A percentile compares a stretch with the other conserved stretches of the same genome.
Evolutionary conservation across 2,888 invertebrate species (phyloP).

Genomic region (Agrotis puta): DNA sequence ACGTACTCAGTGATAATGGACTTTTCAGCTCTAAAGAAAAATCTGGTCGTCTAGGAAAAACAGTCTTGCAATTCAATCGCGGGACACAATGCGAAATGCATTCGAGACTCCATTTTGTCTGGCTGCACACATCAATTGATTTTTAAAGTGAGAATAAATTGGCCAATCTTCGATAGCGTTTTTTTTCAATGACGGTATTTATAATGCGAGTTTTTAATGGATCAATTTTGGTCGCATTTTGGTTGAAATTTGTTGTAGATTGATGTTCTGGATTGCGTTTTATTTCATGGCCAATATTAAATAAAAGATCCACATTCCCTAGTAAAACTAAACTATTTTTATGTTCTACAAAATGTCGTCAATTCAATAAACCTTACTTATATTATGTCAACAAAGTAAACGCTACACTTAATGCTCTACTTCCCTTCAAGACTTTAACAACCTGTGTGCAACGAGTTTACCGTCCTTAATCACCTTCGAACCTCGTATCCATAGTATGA

Average conservation of each 20-base stretch:
- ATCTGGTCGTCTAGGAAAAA: conserved; percentile 48
- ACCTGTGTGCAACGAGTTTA: conserved; percentile 43
- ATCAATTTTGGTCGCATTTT: conserved; percentile 19
- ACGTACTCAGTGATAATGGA: conserved; percentile 38
- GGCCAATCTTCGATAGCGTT: conserved; percentile 54
- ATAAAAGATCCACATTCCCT: not conserved
- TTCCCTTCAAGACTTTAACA: conserved; percentile 34
- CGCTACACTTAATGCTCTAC: conserved; percentile 31
- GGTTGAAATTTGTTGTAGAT: conserved; percentile 15
- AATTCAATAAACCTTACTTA: conserved; percentile 7
- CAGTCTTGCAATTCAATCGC: conserved; percentile 56
- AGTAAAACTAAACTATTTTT: not conserved
- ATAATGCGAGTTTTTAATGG: conserved; percentile 46
- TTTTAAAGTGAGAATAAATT: conserved; percentile 66
- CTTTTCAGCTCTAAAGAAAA: conserved; percentile 35
- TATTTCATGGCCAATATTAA: not conserved
- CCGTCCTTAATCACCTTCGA: conserved; percentile 49
- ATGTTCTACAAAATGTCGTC: not conserved
- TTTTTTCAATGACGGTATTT: conserved; percentile 42
- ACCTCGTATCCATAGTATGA: conserved; percentile 26
- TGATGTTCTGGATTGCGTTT: not conserved
- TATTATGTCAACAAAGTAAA: conserved; percentile 47
- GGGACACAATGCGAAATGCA: conserved; percentile 58
- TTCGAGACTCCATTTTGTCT: conserved; percentile 60
- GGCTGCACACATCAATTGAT: conserved; percentile 62